phyloP scores from a whole-genome alignment of 1,140 invertebrate species.

The Galleria mellonella region DNA sequence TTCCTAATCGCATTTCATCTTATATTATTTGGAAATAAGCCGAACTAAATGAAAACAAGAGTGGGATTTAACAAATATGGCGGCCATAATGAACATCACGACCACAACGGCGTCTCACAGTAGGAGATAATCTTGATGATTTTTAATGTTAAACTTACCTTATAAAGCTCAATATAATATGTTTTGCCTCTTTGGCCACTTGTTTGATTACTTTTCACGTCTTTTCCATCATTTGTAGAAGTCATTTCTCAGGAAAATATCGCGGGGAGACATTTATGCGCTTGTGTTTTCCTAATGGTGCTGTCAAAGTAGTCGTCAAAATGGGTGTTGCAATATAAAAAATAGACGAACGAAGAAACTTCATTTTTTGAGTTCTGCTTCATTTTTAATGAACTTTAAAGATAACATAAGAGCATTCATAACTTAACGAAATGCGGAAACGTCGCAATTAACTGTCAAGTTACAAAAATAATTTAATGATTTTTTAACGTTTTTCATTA shows the following conservation, averaged over 20 bases:
- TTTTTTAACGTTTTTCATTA: too few species aligned
- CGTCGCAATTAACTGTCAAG: too few species aligned
- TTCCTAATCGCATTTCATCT: too few species aligned
- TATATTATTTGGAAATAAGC: slow-evolving; percentile 8
- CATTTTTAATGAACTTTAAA: too few species aligned
- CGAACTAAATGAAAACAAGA: slow-evolving; percentile 56
- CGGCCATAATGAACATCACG: slow-evolving; percentile 61
- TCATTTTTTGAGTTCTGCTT: too few species aligned
- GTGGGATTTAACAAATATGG: slow-evolving; percentile 62
- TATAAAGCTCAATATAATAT: slow-evolving; percentile 69
- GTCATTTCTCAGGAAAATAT: slow-evolving; percentile 74
- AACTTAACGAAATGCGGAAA: too few species aligned
- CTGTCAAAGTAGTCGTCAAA: slow-evolving; percentile 71
- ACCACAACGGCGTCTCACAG: slow-evolving; percentile 64
- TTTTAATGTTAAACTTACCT: slow-evolving; percentile 56
- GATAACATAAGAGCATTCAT: too few species aligned
- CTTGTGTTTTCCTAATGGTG: slow-evolving; percentile 69
- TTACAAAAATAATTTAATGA: too few species aligned
- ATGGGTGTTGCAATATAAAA: slow-evolving; percentile 37
- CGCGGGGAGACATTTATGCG: slow-evolving; percentile 73
- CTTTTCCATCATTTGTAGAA: slow-evolving; percentile 74
- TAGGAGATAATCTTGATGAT: slow-evolving; percentile 20
- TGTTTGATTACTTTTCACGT: slow-evolving; percentile 68
- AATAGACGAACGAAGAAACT: too few species aligned
- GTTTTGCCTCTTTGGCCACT: slow-evolving; percentile 62